Conservation (phyloP, 1,140 invertebrate genomes). For the Ptiloglossa arizonensis region DNA sequence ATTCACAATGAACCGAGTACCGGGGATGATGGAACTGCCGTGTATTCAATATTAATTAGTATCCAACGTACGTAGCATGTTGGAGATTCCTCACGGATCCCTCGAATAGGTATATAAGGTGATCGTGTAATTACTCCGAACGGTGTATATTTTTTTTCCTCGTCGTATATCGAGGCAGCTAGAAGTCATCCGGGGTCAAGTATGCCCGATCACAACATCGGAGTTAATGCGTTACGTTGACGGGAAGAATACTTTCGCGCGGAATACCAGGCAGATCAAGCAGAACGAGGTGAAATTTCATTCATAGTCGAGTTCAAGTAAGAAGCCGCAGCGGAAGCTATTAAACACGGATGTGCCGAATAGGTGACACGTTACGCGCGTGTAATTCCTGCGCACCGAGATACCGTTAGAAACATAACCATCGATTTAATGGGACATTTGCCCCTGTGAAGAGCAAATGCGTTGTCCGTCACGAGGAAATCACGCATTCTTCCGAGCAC, state of each 20-base stretch:
- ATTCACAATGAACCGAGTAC: no score
- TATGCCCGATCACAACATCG: background rate
- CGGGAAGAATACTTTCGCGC: background rate
- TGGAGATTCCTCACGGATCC: background rate
- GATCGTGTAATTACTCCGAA: background rate
- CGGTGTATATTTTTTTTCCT: background rate
- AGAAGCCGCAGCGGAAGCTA: conserved; percentile 1
- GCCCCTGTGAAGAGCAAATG: conserved; percentile 26
- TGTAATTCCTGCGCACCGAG: background rate
- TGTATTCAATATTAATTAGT: no score
- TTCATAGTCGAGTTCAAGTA: background rate
- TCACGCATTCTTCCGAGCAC: conserved; percentile 17
- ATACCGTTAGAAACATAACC: conserved; percentile 47
- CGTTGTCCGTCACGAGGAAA: conserved; percentile 13
- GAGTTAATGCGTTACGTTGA: background rate
- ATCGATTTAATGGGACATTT: conserved; percentile 42
- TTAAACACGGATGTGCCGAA: conserved; percentile 26
- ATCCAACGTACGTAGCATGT: no score
- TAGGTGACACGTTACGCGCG: conserved; percentile 34
- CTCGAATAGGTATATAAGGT: no score
- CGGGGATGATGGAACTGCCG: no score
- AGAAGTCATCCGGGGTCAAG: background rate
- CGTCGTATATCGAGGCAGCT: background rate
- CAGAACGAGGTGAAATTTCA: conserved; percentile 20
- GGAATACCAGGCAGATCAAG: conserved; percentile 23